Evolutionary conservation across 2,888 invertebrate genomes (phyloP).

Genomic region (Drosophila kanekoi): DNA sequence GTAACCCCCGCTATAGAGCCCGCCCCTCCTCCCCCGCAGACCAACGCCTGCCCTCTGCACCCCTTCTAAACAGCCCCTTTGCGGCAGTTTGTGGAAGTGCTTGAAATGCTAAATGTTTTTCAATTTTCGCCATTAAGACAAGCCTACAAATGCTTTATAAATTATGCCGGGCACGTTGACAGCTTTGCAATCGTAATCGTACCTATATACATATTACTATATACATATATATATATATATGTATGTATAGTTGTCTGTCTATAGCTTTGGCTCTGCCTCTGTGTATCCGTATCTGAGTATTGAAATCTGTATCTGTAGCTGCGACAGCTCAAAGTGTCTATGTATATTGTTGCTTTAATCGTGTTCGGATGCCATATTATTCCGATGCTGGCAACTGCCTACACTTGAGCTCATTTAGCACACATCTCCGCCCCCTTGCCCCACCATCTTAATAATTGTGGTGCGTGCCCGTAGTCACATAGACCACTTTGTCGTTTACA

Average conservation of each 20-base stretch:
- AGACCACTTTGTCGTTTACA: conserved; percentile 37
- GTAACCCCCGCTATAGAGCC: background rate
- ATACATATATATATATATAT: background rate
- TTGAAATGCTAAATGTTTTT: conserved; percentile 73
- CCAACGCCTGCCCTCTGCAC: background rate
- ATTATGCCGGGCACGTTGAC: conserved; percentile 73
- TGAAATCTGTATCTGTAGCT: conserved; percentile 49
- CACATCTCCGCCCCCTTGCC: background rate
- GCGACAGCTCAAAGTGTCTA: conserved; percentile 10
- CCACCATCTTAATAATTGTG: conserved; percentile 4
- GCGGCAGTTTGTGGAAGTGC: conserved; percentile 45
- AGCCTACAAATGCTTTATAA: conserved; percentile 75
- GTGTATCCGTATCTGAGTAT: conserved; percentile 33
- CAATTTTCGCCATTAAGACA: conserved; percentile 77
- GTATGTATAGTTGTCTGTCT: background rate
- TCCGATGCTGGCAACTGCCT: conserved; percentile 5
- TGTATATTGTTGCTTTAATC: conserved; percentile 31
- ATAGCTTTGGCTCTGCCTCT: background rate
- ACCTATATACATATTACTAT: background rate
- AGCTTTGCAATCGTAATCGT: conserved; percentile 21
- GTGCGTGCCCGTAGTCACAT: conserved; percentile 62
- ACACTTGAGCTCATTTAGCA: conserved; percentile 10
- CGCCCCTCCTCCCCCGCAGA: background rate
- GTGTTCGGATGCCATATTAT: conserved; percentile 16
- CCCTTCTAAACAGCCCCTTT: no score